Percentiles rank a stretch among this genome's conserved stretches.
Evolutionary conservation across 2,113 vertebrate genomes (phyloP).

Genomic region (Trinectes maculatus): DNA sequence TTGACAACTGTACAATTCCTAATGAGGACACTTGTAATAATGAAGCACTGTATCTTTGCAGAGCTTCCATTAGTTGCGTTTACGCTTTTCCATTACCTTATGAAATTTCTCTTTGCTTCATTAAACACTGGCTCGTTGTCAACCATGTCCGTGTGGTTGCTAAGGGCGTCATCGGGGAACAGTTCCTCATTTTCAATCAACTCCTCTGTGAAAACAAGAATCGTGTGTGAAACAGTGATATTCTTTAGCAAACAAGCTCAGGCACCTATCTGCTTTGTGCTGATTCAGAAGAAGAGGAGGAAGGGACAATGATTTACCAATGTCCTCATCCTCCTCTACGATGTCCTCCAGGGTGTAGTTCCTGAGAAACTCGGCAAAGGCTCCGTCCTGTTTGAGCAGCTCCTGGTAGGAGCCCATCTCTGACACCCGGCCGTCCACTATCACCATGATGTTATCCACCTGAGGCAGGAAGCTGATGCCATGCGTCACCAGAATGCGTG

Average conservation of each 20-base stretch:
- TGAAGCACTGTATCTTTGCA: too few relatives aligned
- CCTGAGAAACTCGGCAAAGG: conserved; percentile 93
- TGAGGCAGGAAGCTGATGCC: conserved; percentile 94
- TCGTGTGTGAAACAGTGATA: background rate
- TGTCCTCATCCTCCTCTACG: conserved; percentile 84
- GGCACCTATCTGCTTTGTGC: background rate
- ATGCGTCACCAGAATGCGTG: conserved; percentile 93
- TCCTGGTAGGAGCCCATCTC: conserved; percentile 93
- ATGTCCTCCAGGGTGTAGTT: conserved; percentile 88
- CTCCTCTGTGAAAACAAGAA: conserved; percentile 61
- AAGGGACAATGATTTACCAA: conserved; percentile 61
- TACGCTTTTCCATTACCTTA: conserved; percentile 86
- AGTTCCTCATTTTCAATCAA: conserved; percentile 81
- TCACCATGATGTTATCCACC: conserved; percentile 90
- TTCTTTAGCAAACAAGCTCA: background rate
- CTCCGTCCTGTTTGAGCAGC: conserved; percentile 86
- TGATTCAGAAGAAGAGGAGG: background rate
- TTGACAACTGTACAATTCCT: too few relatives aligned
- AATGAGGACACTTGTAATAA: too few relatives aligned
- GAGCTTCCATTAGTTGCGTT: background rate
- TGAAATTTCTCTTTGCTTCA: conserved; percentile 88
- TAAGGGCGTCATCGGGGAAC: conserved; percentile 89
- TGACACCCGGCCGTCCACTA: conserved; percentile 89
- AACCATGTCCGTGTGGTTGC: conserved; percentile 89
- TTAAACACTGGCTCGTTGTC: conserved; percentile 86